Percentiles rank a stretch among this genome's conserved stretches.
These are phyloP conservation scores for Junco hyemalis DNA, from an alignment of 2,113 vertebrate genomes.

Conservation along the genomic window DNA sequence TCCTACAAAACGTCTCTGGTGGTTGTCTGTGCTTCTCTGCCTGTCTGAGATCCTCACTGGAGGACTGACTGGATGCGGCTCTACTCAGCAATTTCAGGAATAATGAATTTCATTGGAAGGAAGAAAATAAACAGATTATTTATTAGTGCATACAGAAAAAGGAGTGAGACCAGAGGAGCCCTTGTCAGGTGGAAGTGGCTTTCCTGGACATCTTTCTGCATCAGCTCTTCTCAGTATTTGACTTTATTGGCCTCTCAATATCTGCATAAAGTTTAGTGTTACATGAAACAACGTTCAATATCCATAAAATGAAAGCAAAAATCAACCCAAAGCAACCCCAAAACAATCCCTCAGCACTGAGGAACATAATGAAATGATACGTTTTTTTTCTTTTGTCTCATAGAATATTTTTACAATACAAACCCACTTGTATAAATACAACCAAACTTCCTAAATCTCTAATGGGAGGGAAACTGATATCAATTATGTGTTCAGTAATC, in stretches of 20 bases:
- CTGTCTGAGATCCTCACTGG: background rate
- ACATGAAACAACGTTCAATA: background rate
- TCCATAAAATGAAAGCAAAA: background rate
- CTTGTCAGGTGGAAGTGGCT: background rate
- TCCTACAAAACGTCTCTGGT: background rate
- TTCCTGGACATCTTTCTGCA: background rate
- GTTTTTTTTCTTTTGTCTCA: background rate
- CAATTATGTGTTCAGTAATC: conserved; percentile 47
- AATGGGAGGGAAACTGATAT: background rate
- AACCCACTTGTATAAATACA: background rate
- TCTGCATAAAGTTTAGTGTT: conserved; percentile 3
- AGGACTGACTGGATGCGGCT: background rate
- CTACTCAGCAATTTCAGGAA: background rate
- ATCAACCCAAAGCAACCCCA: background rate
- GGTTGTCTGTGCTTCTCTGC: background rate
- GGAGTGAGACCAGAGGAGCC: background rate
- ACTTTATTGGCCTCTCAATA: background rate
- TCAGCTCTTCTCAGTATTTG: background rate
- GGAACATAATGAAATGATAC: background rate
- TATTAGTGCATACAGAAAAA: background rate
- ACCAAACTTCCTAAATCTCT: background rate
- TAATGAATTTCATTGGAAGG: background rate
- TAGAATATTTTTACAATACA: background rate
- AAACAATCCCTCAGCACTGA: background rate
- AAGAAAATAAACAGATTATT: background rate